Conservation (phyloP, 2,797 vertebrate genomes). For the Oceanodroma leucorhoa region DNA sequence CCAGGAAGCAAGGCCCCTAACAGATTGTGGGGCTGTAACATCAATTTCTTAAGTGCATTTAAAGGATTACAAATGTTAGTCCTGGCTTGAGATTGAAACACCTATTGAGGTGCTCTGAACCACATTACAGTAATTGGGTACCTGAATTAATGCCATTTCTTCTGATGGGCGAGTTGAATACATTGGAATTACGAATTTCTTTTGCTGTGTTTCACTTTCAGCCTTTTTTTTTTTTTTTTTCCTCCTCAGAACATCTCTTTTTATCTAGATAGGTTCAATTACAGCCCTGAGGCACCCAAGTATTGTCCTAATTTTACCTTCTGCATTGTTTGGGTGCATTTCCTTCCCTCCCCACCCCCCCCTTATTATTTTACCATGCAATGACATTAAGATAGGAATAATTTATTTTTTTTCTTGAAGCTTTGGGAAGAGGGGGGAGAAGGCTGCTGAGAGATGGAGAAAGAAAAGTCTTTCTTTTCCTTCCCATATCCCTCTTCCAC, state of each 20-base stretch:
- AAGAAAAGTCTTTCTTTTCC: not conserved
- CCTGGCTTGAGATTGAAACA: conserved; percentile 85
- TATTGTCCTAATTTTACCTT: conserved; percentile 62
- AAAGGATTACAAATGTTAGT: conserved; percentile 97
- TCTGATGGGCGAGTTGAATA: conserved; percentile 71
- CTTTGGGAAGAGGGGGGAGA: not conserved
- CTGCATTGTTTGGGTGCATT: conserved; percentile 49
- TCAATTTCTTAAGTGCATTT: conserved; percentile 99
- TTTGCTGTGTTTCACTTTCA: conserved; percentile 61
- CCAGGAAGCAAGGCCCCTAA: conserved; percentile 88
- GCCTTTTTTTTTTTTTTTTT: not conserved
- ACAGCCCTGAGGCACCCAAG: conserved; percentile 48
- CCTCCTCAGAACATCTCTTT: conserved; percentile 41
- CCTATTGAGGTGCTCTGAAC: conserved; percentile 81
- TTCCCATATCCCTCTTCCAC: not conserved
- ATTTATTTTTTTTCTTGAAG: not conserved
- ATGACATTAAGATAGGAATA: not conserved
- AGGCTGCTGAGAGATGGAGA: not conserved
- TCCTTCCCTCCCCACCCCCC: not conserved
- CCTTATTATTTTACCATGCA: conserved; percentile 36
- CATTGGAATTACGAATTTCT: conserved; percentile 66
- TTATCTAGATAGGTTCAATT: conserved; percentile 69
- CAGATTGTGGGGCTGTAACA: conserved; percentile 90
- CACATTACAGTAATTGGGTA: conserved; percentile 90
- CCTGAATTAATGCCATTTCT: conserved; percentile 81